A percentile compares a stretch with the other conserved stretches of the same genome.
Conservation (phyloP, 2,888 invertebrate genomes). For the Folsomia manolachei region DNA sequence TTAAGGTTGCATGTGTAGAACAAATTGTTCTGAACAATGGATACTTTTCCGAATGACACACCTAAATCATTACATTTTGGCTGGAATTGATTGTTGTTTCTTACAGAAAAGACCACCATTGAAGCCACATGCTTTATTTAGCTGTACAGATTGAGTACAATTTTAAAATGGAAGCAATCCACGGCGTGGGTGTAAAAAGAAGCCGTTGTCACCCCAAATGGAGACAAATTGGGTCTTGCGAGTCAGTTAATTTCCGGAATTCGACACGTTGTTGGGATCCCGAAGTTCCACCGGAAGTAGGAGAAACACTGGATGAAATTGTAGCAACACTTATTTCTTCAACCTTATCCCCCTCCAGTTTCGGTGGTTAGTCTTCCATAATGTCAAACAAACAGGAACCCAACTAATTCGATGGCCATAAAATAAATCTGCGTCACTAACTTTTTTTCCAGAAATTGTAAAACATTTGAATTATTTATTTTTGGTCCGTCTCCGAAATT, state of each 20-base stretch:
- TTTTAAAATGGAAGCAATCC: no score
- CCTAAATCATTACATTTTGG: no score
- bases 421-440: constrained; percentile 1
- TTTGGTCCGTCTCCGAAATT: neutral
- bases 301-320: neutral
- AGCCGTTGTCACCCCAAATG: neutral
- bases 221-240: neutral
- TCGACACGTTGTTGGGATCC: neutral
- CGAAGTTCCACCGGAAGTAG: neutral
- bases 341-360: neutral
- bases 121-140: no score
- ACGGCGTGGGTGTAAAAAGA: neutral
- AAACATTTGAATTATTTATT: neutral
- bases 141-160: no score
- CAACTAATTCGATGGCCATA: neutral
- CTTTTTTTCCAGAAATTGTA: no score
- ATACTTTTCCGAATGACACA: no score
- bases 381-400: neutral
- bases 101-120: no score
- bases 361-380: no score
- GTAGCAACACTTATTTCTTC: neutral
- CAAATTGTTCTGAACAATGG: no score
- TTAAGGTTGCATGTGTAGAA: no score
- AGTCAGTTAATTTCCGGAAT: neutral
- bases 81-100: no score